These are phyloP conservation scores for Orussus abietinus DNA, from an alignment of 1,140 invertebrate species.

Conservation along the genomic window DNA sequence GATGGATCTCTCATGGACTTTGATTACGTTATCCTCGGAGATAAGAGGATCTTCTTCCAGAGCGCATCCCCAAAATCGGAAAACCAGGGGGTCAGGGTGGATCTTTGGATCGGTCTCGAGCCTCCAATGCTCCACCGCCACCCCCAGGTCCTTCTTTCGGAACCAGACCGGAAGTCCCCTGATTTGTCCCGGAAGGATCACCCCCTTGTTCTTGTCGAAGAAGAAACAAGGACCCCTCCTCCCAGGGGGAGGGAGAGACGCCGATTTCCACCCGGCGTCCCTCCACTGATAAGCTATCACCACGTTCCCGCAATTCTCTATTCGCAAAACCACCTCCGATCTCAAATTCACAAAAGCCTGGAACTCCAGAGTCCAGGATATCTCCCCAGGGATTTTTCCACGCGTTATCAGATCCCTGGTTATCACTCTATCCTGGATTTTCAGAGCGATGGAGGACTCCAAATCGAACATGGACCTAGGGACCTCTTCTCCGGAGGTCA, in stretches of 20 bases:
- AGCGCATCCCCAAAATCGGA: slow-evolving; percentile 26
- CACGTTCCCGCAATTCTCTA: slow-evolving; percentile 34
- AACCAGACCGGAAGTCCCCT: slow-evolving; percentile 26
- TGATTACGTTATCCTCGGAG: neutral
- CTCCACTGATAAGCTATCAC: slow-evolving; percentile 29
- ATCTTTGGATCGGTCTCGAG: slow-evolving; percentile 28
- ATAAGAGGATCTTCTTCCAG: neutral
- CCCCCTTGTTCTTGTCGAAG: slow-evolving; percentile 33
- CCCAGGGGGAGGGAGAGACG: neutral
- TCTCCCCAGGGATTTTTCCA: too few relatives aligned
- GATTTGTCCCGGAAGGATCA: slow-evolving; percentile 30
- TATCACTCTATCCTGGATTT: slow-evolving; percentile 27
- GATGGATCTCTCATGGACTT: slow-evolving; percentile 7
- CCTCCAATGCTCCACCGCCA: slow-evolving; percentile 29
- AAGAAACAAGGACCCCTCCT: slow-evolving; percentile 23
- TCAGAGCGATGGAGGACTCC: slow-evolving; percentile 15
- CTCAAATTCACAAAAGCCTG: too few relatives aligned
- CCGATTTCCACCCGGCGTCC: neutral
- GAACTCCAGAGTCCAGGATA: too few relatives aligned
- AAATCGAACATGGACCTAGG: neutral
- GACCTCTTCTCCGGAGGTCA: slow-evolving; percentile 3
- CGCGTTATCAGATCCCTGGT: neutral
- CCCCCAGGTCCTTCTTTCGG: neutral
- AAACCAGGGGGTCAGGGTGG: slow-evolving; percentile 10
- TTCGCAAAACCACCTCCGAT: too few relatives aligned